Evolutionary conservation across 2,888 invertebrate species (phyloP), one percentile per base, ranked within the genome.

Genomic region (Troglohyphantes excavatus): DNA sequence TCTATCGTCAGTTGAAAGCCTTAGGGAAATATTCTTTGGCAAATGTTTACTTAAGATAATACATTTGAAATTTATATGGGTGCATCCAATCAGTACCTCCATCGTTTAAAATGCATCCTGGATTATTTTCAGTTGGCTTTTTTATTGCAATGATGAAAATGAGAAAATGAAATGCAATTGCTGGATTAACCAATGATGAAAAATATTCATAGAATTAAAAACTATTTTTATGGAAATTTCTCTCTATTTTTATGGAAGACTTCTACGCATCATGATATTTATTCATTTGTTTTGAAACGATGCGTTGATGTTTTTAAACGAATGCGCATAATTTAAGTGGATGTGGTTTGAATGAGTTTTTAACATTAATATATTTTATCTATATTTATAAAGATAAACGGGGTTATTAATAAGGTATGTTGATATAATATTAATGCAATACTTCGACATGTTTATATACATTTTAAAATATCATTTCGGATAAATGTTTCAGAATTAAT

Each of bases 41-140:
- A 84, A 81, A 78, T 76, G 67, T 39, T 85, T 82, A 68, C 75
- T 86, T 70, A 78, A 27, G 78, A 68, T 63, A 86, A 86, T 78
- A 27, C 86, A 70, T 78, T 86, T 63, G 86, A 86, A 86, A 86
- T 86, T 68, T 61, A 70, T 76, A 67, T 78, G 70, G 78, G 68
- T 78, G 70, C 86, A 86, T 78, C 70, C 73, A 46, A 73, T 86
- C 61, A 29, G 59, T 70, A 67, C n/a, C 61, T 78, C 68, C 70
- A 78, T 26, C 63, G 33, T 59, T 75, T 75, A 59, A 61, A 59
- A 61, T 21, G 9, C 6, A 29, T 29, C 21, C 19, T 7, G 53
- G 53, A 59, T 59, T 75, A 61, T 33, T 33, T 59, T 9, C 33
- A 59, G 29, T 29, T 33, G 59, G 23, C 23, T 13, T 65, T 65